A percentile compares a stretch with the other conserved stretches of the same genome.
These are phyloP conservation scores for Pilophorus perplexus DNA, from an alignment of 2,888 invertebrate genomes.

Conservation along the genomic window DNA sequence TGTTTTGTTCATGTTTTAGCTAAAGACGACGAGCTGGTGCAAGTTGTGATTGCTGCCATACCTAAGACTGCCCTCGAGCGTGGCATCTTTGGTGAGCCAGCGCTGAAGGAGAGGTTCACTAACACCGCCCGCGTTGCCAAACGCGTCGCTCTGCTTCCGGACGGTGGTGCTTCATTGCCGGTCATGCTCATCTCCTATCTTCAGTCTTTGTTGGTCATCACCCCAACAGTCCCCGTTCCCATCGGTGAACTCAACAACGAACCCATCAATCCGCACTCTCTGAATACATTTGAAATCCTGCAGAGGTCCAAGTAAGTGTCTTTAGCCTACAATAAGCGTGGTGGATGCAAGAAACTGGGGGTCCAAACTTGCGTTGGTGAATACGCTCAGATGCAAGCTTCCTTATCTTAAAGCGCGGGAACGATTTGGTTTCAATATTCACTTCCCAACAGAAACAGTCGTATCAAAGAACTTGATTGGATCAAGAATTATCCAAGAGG, in stretches of 20 bases:
- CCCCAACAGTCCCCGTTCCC: constrained; percentile 67
- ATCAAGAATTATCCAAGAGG: too few relatives aligned
- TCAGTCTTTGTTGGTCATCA: constrained; percentile 79
- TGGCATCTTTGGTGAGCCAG: constrained; percentile 86
- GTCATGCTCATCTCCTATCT: constrained; percentile 82
- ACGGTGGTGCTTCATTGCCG: constrained; percentile 79
- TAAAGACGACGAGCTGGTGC: constrained; percentile 75
- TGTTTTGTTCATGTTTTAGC: too few relatives aligned
- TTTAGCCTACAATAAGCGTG: too few relatives aligned
- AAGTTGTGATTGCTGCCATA: constrained; percentile 72
- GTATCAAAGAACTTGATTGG: too few relatives aligned
- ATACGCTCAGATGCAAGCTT: too few relatives aligned
- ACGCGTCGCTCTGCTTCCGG: constrained; percentile 82
- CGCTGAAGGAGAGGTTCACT: constrained; percentile 74
- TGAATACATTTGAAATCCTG: constrained; percentile 85
- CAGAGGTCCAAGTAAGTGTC: constrained; percentile 75
- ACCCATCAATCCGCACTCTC: constrained; percentile 65
- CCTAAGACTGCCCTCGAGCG: constrained; percentile 71
- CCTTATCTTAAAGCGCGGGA: too few relatives aligned
- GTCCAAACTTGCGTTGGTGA: too few relatives aligned
- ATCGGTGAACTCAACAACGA: constrained; percentile 69
- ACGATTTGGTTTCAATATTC: background rate
- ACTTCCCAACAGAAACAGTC: background rate
- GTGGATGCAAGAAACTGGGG: too few relatives aligned
- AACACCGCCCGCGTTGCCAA: constrained; percentile 77